Conservation (phyloP, 2,797 vertebrate genomes). For the Chiroxiphia lanceolata region DNA sequence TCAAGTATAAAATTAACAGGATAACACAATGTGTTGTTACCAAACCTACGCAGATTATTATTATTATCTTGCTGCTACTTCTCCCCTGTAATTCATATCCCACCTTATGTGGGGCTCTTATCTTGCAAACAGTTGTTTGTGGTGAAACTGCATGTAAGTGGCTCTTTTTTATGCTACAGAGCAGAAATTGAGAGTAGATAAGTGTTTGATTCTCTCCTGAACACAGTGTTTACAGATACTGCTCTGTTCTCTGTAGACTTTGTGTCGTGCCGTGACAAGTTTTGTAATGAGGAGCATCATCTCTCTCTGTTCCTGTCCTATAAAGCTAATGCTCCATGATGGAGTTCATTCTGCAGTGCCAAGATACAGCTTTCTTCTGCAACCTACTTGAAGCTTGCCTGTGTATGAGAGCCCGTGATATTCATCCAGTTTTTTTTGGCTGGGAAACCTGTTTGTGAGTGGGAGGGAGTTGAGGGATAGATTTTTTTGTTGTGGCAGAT, state of each 20-base stretch:
- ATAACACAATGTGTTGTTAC: not conserved
- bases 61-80: not conserved
- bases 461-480: not conserved
- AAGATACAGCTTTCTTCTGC: not conserved
- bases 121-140: not conserved
- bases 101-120: not conserved
- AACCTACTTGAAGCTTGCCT: not conserved
- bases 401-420: not conserved
- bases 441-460: not conserved
- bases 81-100: not conserved
- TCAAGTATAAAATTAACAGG: not conserved
- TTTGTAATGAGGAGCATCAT: not conserved
- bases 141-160: not conserved
- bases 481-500: not conserved
- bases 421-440: not conserved
- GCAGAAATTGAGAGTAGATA: not conserved
- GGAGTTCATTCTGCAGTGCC: rapidly evolving
- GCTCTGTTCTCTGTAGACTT: not conserved
- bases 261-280: not conserved
- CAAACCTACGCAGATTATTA: not conserved
- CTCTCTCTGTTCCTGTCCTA: not conserved
- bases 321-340: not conserved
- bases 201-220: not conserved
- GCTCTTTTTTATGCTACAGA: not conserved
- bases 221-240: not conserved